Base-by-base conservation (phyloP, 2,888 invertebrate genomes). In the Drosophila mayaguana region DNA sequence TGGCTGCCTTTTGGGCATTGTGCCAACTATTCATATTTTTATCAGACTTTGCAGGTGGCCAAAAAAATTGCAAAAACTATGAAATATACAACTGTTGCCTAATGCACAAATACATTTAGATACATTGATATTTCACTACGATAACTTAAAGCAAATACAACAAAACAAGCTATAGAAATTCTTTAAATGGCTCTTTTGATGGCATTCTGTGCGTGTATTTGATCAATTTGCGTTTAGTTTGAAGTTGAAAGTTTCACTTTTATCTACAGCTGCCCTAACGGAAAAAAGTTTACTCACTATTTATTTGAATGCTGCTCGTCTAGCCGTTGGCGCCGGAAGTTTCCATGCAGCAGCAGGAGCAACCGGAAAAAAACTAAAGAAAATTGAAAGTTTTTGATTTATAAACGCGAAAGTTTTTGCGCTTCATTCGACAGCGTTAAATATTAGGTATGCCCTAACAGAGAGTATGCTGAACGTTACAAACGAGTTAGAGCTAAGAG, bases 321-420 rank as follows among this genome's bases (percentile, higher is more conserved):
- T 83, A 76, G 83, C 81, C 85, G 64, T 36, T 68, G 80, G 81
- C 81, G 59, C 22, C 66, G 74, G 53, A 81, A 85, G 65, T 81
- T 82, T 71, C 53, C 42, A 57, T 22, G 50, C 56, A 48, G 59
- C 48, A 60, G 32, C 43, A 20, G 55, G 51, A 53, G 63, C 54
- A 68, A 25, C 59, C 48, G 65, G 55, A 73, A 79, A 76, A 76
- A 76, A 79, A 63, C 63, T 67, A 63, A 69, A 61, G 63, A 83
- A 82, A 81, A 81, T 80, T 72, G 75, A 83, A 84, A 81, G 81
- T 83, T 83, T 76, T 81, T 80, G 81, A 83, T 79, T 81, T 83
- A 78, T 83, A 83, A 84, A 71, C 80, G 78, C 36, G 73, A 78
- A 83, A 83, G 68, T 76, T 84, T 76, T 66, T 38, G 57, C 81